These are phyloP conservation scores for Neocrepidodera transversa DNA, from an alignment of 2,888 invertebrate species.

Conservation along the genomic window DNA sequence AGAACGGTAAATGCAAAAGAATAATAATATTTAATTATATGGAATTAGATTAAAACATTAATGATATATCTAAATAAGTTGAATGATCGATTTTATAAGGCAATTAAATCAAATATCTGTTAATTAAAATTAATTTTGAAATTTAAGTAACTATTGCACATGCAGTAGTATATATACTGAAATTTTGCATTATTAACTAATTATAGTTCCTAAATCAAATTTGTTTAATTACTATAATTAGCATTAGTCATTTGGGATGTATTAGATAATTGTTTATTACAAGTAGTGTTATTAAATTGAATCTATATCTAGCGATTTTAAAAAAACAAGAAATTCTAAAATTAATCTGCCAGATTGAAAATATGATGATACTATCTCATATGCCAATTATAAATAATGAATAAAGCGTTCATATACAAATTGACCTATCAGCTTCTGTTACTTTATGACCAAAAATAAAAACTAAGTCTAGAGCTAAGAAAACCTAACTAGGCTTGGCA, in stretches of 20 bases:
- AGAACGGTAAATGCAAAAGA: too few species aligned
- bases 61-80: not conserved
- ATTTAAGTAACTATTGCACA: not conserved
- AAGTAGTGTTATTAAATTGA: too few species aligned
- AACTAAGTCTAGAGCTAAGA: slow-evolving; percentile 8
- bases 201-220: not conserved
- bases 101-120: not conserved
- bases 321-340: too few species aligned
- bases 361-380: too few species aligned
- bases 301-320: not conserved
- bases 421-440: slow-evolving; percentile 2
- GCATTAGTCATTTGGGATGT: too few species aligned
- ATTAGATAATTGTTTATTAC: too few species aligned
- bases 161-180: not conserved
- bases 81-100: not conserved
- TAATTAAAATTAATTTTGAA: not conserved
- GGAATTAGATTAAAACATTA: not conserved
- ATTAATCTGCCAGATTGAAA: too few species aligned
- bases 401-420: not conserved
- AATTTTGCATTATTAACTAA: not conserved
- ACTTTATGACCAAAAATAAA: not conserved
- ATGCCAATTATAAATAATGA: not conserved
- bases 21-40: not conserved
- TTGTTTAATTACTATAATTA: not conserved
- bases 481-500: slow-evolving; percentile 2